Evolutionary conservation across 2,888 invertebrate genomes (phyloP).

Genomic region (Cerastoderma edule): DNA sequence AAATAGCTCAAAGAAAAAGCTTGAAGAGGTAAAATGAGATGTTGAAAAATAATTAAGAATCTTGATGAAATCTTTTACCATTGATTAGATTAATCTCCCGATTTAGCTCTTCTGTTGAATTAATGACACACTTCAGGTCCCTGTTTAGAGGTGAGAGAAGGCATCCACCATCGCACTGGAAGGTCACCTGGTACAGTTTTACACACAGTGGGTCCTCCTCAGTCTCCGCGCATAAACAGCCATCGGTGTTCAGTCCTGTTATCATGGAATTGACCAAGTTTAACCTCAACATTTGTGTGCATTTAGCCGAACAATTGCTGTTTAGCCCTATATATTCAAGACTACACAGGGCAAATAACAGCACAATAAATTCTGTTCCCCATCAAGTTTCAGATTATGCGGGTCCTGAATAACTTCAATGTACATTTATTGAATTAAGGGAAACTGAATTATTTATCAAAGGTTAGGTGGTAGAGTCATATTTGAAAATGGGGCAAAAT

Average conservation of each 20-base stretch:
- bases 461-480: too few relatives aligned
- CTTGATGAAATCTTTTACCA: too few relatives aligned
- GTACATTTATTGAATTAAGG: too few relatives aligned
- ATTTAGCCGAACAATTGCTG: neutral
- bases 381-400: too few relatives aligned
- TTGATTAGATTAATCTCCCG: slow-evolving; percentile 70
- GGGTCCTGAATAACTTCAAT: too few relatives aligned
- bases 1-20: too few relatives aligned
- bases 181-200: slow-evolving; percentile 61
- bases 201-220: slow-evolving; percentile 61
- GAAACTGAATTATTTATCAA: too few relatives aligned
- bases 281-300: neutral
- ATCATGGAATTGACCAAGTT: neutral
- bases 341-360: too few relatives aligned
- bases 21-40: too few relatives aligned
- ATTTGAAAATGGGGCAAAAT: too few relatives aligned
- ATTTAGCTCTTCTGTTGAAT: slow-evolving; percentile 55
- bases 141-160: slow-evolving; percentile 66
- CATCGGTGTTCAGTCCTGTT: slow-evolving; percentile 61
- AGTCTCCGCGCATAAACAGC: slow-evolving; percentile 39
- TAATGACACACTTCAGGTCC: slow-evolving; percentile 69
- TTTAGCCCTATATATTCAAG: neutral
- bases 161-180: slow-evolving; percentile 68
- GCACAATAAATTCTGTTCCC: too few relatives aligned
- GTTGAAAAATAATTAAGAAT: too few relatives aligned